phyloP scores from a whole-genome alignment of 2,113 vertebrate species.

The Nicator chloris region DNA sequence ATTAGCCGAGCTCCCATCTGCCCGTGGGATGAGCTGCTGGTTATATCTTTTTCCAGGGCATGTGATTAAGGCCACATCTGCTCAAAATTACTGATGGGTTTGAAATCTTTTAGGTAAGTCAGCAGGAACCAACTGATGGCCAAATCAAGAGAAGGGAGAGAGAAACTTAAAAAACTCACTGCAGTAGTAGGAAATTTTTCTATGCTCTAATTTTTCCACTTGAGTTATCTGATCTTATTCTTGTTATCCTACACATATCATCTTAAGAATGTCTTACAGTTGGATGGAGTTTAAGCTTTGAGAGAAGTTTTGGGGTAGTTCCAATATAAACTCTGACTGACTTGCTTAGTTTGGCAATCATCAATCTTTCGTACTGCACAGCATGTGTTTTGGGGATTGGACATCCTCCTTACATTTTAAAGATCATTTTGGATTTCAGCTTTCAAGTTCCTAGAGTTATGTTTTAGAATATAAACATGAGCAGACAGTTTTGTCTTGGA shows the following conservation, averaged over 20 bases:
- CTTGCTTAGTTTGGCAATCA: not conserved
- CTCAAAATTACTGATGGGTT: not conserved
- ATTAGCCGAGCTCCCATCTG: not conserved
- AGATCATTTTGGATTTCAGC: conserved; percentile 23
- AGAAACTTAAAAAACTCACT: not conserved
- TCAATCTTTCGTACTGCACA: not conserved
- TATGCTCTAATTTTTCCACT: not conserved
- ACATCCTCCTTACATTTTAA: not conserved
- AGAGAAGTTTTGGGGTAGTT: not conserved
- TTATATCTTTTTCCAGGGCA: not conserved
- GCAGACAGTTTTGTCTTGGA: not conserved
- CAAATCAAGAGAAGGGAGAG: not conserved
- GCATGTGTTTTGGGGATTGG: not conserved
- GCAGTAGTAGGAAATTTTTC: not conserved
- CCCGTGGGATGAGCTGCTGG: not conserved
- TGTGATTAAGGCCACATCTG: not conserved
- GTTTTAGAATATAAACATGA: not conserved
- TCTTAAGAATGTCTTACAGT: not conserved
- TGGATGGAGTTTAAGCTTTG: not conserved
- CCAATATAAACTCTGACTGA: not conserved
- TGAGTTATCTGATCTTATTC: not conserved
- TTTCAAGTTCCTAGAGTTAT: not conserved
- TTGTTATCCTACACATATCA: not conserved
- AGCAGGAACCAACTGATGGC: not conserved
- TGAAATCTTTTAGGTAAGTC: not conserved